phyloP scores from a whole-genome alignment of 2,888 invertebrate species.

The Ophraella communa region DNA sequence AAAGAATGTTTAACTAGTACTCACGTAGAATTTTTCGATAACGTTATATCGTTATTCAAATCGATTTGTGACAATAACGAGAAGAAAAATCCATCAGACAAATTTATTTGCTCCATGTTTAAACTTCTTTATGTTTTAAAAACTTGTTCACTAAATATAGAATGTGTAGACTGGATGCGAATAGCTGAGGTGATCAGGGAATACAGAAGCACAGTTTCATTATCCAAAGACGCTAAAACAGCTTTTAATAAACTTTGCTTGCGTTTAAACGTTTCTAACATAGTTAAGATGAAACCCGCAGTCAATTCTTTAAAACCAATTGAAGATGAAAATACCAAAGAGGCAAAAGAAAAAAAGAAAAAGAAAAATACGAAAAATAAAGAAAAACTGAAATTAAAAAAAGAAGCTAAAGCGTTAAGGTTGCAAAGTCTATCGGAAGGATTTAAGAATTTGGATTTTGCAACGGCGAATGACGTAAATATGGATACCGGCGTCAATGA shows the following conservation, averaged over 20 bases:
- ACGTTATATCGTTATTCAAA: slow-evolving; percentile 58
- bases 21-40: slow-evolving; percentile 62
- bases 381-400: slow-evolving; percentile 60
- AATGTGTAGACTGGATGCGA: slow-evolving; percentile 58
- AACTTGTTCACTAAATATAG: slow-evolving; percentile 54
- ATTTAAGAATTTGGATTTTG: slow-evolving; percentile 33
- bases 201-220: slow-evolving; percentile 54
- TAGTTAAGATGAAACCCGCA: slow-evolving; percentile 48
- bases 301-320: slow-evolving; percentile 41
- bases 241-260: slow-evolving; percentile 61
- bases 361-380: slow-evolving; percentile 55
- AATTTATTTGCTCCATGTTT: slow-evolving; percentile 65
- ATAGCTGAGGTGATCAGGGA: slow-evolving; percentile 55
- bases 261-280: slow-evolving; percentile 55
- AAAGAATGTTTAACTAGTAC: slow-evolving; percentile 54
- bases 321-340: slow-evolving; percentile 37
- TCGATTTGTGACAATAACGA: slow-evolving; percentile 50
- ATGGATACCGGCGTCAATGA: slow-evolving; percentile 20
- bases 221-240: slow-evolving; percentile 59
- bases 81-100: slow-evolving; percentile 63
- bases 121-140: slow-evolving; percentile 64
- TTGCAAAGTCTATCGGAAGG: slow-evolving; percentile 61
- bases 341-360: slow-evolving; percentile 40
- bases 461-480: slow-evolving; percentile 9
- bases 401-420: slow-evolving; percentile 60